Percentiles rank a stretch among this genome's conserved stretches.
Evolutionary conservation across 2,888 invertebrate species (phyloP).

Genomic region (Zele albiditarsus): DNA sequence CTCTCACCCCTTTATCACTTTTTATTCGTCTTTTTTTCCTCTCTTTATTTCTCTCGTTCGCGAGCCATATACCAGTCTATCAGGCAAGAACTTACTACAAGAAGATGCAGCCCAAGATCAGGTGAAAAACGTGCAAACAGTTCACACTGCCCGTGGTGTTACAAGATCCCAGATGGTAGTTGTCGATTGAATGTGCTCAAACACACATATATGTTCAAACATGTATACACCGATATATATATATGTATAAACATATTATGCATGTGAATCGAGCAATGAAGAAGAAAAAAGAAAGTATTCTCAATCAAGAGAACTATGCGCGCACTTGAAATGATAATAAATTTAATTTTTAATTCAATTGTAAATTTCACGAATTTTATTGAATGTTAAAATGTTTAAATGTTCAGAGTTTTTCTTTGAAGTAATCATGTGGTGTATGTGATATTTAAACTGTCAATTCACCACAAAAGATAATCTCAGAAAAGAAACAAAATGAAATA

Average conservation of each 20-base stretch:
- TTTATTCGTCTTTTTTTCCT: conserved; percentile 19
- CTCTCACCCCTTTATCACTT: conserved; percentile 3
- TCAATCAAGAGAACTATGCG: too few relatives aligned
- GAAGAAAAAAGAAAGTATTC: too few relatives aligned
- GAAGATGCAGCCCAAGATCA: conserved; percentile 28
- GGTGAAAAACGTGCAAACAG: conserved; percentile 38
- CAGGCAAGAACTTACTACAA: conserved; percentile 5
- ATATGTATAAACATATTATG: conserved; percentile 12
- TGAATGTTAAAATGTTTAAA: too few relatives aligned
- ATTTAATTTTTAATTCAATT: too few relatives aligned
- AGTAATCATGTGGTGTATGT: too few relatives aligned
- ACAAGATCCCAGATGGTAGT: conserved; percentile 39
- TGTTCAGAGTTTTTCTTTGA: too few relatives aligned
- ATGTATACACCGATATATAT: not conserved
- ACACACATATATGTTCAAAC: not conserved
- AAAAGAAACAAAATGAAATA: too few relatives aligned
- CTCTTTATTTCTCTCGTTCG: not conserved
- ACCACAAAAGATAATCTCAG: too few relatives aligned
- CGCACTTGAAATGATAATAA: too few relatives aligned
- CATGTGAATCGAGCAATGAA: too few relatives aligned
- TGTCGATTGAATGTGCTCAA: conserved; percentile 37
- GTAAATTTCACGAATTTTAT: too few relatives aligned
- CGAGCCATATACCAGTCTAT: conserved; percentile 9
- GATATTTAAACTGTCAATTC: too few relatives aligned
- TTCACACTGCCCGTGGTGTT: conserved; percentile 38